Evolutionary conservation across 2,797 vertebrate species (phyloP).

Genomic region (Gephyroberyx darwinii): DNA sequence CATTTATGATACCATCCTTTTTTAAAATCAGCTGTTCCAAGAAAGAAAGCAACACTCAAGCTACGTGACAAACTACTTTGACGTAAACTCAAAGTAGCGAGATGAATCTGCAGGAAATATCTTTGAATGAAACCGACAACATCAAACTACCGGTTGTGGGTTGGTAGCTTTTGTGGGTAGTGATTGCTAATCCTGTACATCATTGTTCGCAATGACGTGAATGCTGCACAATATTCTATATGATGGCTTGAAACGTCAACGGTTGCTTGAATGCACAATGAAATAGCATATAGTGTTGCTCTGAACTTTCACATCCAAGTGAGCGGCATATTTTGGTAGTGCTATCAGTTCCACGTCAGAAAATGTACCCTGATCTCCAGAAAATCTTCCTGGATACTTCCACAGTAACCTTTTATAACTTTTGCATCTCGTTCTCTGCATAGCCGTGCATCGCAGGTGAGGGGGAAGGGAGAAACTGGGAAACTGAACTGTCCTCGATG

Average conservation of each 20-base stretch:
- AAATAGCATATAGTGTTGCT: not conserved
- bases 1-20: conserved; percentile 18
- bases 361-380: not conserved
- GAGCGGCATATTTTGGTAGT: not conserved
- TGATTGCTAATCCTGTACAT: not conserved
- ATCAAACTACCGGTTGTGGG: not conserved
- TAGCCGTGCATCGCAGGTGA: not conserved
- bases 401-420: not conserved
- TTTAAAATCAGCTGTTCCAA: not conserved
- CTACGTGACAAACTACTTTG: conserved; percentile 1
- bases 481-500: not conserved
- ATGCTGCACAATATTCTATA: too few relatives aligned
- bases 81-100: conserved; percentile 13
- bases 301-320: conserved; percentile 8
- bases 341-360: conserved; percentile 9
- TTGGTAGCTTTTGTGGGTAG: not conserved
- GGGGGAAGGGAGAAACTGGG: not conserved
- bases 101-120: conserved; percentile 42
- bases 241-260: too few relatives aligned
- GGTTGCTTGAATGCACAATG: not conserved
- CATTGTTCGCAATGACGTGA: too few relatives aligned
- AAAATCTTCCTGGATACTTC: conserved; percentile 4
- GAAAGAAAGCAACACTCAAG: conserved; percentile 34
- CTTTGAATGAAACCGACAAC: conserved; percentile 8
- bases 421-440: not conserved